Base-by-base conservation (phyloP, 2,888 invertebrate genomes). In the Lithophane semibrunnea region DNA sequence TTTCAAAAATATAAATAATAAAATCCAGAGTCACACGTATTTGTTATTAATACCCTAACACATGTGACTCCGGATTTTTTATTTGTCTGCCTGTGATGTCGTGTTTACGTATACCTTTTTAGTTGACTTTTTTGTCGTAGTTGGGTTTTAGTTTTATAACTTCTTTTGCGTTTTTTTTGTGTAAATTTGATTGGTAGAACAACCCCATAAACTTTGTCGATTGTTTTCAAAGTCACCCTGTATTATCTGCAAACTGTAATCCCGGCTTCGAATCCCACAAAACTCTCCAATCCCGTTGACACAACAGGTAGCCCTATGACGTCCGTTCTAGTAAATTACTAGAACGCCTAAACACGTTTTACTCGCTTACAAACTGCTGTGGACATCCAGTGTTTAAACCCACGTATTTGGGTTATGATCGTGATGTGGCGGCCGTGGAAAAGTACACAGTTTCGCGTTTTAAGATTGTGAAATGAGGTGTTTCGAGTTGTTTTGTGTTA, bases 341-440 rank as follows among this genome's bases (percentile, higher is more conserved):
- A 16, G 74, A 49, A 69, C 61, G 64, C 56, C 68, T 71, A 86
- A 85, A 83, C 85, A 75, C 74, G 78, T 76, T 83, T 79, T 64
- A 74, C 77, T 75, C 61, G 71, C 68, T 70, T 70, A 83, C 77
- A 77, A 83, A 77, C 68, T 66, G 66, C 76, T 76, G 64, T 58
- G 74, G 71, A 82, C 77, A 75, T 77, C 70, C 67, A 76, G 79
- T 80, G 77, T 82, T 78, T 76, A 79, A 75, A 74, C 82, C 70
- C 78, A 87, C 78, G 84, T 84, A 86, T 84, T 76, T 72, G 75
- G 77, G 79, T 78, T 77, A 75, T 71, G 68, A 70, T 77, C 82
- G 85, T 79, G 78, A 12, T 69, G 64, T 78, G 76, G 78, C 80
- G 77, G 86, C 67, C 70, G 52, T 37, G 49, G 60, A 82, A 80